Conservation (phyloP, 2,113 vertebrate species). For the Dipodomys ordii region DNA sequence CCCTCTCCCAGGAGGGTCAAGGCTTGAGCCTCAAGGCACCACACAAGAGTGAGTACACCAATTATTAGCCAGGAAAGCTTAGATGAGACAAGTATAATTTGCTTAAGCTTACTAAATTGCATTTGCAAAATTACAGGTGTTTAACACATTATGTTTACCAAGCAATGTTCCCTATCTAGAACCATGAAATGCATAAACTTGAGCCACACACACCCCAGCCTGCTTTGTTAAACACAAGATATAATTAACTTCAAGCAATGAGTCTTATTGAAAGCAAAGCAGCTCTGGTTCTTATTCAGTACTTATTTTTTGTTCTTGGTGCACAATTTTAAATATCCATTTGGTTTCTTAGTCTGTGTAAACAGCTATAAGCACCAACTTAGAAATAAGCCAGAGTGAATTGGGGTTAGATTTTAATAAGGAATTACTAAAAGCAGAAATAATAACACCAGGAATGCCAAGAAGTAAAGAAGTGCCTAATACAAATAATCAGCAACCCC, state of each 20-base stretch:
- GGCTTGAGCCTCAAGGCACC: not conserved
- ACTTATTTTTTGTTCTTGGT: not conserved
- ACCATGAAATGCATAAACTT: not conserved
- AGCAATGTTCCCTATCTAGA: not conserved
- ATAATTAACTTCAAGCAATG: not conserved
- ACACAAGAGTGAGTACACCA: not conserved
- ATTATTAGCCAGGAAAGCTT: slow-evolving; percentile 45
- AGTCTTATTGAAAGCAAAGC: not conserved
- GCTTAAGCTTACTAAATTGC: not conserved
- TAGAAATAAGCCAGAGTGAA: not conserved
- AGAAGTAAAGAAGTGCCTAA: not conserved
- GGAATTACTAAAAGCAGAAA: not conserved
- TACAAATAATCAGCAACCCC: not conserved
- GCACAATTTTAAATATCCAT: not conserved
- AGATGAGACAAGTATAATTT: slow-evolving; percentile 21
- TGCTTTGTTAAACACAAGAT: slow-evolving; percentile 25
- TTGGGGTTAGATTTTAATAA: not conserved
- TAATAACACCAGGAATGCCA: not conserved
- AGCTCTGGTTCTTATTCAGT: not conserved
- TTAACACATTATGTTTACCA: not conserved
- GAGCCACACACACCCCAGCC: no score
- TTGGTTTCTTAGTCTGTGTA: not conserved
- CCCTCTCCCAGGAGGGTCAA: not conserved
- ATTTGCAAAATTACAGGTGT: not conserved
- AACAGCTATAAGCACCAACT: not conserved